phyloP scores from a whole-genome alignment of 1,140 invertebrate species.

The Pararge aegeria region DNA sequence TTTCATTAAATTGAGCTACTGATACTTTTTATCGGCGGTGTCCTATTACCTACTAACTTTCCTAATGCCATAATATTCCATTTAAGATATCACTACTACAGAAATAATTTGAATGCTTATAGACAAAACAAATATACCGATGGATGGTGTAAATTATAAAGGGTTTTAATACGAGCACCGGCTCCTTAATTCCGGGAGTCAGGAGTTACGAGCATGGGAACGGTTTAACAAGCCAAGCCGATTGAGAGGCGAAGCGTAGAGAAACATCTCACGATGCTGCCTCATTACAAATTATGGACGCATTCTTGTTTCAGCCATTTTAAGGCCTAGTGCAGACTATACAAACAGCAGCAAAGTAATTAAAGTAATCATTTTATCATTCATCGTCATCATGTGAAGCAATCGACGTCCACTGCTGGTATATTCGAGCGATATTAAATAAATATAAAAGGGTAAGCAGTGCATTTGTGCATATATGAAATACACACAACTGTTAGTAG shows the following conservation, averaged over 20 bases:
- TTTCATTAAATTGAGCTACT: no score
- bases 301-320: conserved; percentile 52
- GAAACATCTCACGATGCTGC: conserved; percentile 71
- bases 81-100: not conserved
- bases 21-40: no score
- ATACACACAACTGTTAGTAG: no score
- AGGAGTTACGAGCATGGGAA: conserved; percentile 57
- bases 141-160: not conserved
- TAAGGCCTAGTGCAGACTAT: conserved; percentile 15
- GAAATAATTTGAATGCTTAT: not conserved
- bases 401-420: no score
- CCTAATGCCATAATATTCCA: no score
- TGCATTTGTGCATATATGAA: no score
- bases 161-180: conserved; percentile 1
- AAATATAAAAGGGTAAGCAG: no score
- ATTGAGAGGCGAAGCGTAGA: conserved; percentile 65
- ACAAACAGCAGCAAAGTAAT: not conserved
- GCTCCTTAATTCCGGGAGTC: conserved; percentile 45
- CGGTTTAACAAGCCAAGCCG: conserved; percentile 61
- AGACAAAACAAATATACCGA: not conserved
- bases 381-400: no score
- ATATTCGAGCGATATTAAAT: no score
- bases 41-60: no score
- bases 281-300: conserved; percentile 75
- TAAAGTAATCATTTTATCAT: not conserved